A percentile compares a stretch with the other conserved stretches of the same genome.
Evolutionary conservation across 2,113 vertebrate genomes (phyloP).

Genomic region (Addax nasomaculatus): DNA sequence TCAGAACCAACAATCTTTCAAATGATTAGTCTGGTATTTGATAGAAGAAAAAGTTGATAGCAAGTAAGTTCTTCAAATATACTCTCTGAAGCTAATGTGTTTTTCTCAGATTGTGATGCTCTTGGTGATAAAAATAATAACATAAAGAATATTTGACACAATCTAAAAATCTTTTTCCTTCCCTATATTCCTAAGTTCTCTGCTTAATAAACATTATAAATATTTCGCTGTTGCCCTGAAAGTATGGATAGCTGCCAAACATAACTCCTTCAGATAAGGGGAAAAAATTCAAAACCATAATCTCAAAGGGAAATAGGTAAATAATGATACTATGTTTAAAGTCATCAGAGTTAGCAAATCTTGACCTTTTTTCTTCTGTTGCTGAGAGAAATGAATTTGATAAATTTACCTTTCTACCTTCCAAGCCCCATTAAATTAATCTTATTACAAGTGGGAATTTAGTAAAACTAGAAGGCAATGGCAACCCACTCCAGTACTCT

Average conservation of each 20-base stretch:
- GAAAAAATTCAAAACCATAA: neutral
- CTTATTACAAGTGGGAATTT: neutral
- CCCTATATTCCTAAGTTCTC: constrained; percentile 23
- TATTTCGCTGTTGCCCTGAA: constrained; percentile 42
- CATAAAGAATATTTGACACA: neutral
- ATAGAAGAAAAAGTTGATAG: neutral
- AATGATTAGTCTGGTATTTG: neutral
- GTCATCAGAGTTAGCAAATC: neutral
- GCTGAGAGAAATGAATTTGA: neutral
- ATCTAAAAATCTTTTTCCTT: constrained; percentile 6
- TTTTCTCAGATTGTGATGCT: neutral
- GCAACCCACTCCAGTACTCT: no score
- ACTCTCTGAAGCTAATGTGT: neutral
- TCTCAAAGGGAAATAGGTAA: neutral
- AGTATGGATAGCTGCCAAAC: constrained; percentile 29
- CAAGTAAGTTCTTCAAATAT: constrained; percentile 34
- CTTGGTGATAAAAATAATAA: constrained; percentile 39
- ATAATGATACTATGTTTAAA: constrained; percentile 2
- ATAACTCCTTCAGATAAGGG: constrained; percentile 30
- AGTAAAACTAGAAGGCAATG: neutral
- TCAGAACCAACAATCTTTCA: constrained; percentile 2
- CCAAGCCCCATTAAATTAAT: constrained; percentile 14
- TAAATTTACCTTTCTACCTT: neutral
- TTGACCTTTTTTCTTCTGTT: neutral
- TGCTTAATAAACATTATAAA: constrained; percentile 5